Evolutionary conservation across 1,140 invertebrate genomes (phyloP).

Genomic region (Drosophila nigromelanica): DNA sequence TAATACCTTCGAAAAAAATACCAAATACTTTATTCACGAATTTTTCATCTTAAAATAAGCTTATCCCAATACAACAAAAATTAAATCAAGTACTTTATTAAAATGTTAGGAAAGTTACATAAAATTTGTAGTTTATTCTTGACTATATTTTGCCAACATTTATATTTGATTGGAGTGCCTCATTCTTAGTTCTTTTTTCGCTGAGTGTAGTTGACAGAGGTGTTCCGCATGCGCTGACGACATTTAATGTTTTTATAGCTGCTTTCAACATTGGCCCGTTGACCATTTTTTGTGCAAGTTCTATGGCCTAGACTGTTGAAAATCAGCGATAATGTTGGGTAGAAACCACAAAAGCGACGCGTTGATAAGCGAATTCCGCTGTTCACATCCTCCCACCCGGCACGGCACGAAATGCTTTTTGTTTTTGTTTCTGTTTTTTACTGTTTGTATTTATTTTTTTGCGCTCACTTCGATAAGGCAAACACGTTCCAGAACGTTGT

Average conservation of each 20-base stretch:
- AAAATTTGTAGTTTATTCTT: too few species aligned
- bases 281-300: background rate
- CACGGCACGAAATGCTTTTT: too few species aligned
- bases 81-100: too few species aligned
- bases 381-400: slow-evolving; percentile 15
- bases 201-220: background rate
- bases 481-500: slow-evolving; percentile 40
- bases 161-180: too few species aligned
- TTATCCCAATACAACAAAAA: too few species aligned
- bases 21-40: too few species aligned
- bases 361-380: slow-evolving; percentile 36
- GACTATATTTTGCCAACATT: too few species aligned
- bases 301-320: slow-evolving; percentile 1
- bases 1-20: too few species aligned
- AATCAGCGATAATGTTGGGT: slow-evolving; percentile 9
- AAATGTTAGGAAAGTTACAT: too few species aligned
- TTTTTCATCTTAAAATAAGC: too few species aligned
- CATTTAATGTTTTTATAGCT: background rate
- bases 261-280: slow-evolving; percentile 4
- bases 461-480: slow-evolving; percentile 47
- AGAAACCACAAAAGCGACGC: background rate
- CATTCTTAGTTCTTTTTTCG: background rate
- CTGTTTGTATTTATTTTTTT: slow-evolving; percentile 9
- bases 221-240: slow-evolving; percentile 1
- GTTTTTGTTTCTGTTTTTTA: slow-evolving; percentile 3